Conservation (phyloP, 1,140 invertebrate species). For the Ctenoplectra terminalis region DNA sequence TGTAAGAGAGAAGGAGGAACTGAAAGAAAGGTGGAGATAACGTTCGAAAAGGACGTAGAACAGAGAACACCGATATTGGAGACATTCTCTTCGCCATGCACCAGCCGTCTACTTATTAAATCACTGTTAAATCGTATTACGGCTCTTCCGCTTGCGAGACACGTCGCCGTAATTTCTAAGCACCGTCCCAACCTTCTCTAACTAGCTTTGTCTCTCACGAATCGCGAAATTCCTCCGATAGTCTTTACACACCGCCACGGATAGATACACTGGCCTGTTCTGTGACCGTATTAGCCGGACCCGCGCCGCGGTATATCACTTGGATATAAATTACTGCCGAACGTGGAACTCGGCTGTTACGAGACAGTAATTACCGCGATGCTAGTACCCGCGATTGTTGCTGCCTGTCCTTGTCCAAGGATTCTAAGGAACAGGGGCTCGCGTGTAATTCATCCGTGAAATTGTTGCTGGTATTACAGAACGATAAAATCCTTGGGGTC, state of each 20-base stretch:
- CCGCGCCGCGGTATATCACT: constrained; percentile 48
- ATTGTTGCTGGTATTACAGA: constrained; percentile 37
- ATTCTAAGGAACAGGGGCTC: constrained; percentile 27
- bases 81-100: constrained; percentile 44
- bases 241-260: neutral
- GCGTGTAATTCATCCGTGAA: constrained; percentile 52
- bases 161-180: constrained; percentile 44
- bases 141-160: constrained; percentile 37
- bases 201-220: neutral
- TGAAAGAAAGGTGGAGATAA: constrained; percentile 57
- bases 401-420: constrained; percentile 16
- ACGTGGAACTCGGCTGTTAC: constrained; percentile 41
- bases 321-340: constrained; percentile 58
- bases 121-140: constrained; percentile 66
- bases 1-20: constrained; percentile 24
- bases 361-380: constrained; percentile 58
- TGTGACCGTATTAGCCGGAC: constrained; percentile 47
- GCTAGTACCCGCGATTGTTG: constrained; percentile 28
- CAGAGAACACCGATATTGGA: constrained; percentile 33
- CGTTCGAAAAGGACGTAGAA: constrained; percentile 46
- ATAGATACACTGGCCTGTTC: constrained; percentile 2
- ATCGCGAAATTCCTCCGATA: constrained; percentile 38
- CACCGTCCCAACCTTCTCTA: neutral
- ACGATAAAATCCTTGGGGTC: neutral
- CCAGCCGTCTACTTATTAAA: constrained; percentile 63